A percentile compares a stretch with the other conserved stretches of the same genome.
These are phyloP conservation scores for Mycteria americana DNA, from an alignment of 2,797 vertebrate genomes.

Conservation along the genomic window DNA sequence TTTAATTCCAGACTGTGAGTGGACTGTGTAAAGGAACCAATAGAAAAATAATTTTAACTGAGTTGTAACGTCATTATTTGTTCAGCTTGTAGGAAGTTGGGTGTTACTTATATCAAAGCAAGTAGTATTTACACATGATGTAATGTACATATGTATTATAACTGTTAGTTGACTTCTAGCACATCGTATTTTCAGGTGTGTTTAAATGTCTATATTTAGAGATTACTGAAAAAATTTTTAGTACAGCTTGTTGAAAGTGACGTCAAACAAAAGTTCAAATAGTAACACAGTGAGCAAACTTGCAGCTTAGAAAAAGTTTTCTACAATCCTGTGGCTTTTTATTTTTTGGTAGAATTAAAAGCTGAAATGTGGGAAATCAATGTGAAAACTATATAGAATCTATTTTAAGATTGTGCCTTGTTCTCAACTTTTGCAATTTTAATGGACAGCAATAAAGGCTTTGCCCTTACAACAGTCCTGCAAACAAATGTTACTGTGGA, in stretches of 20 bases:
- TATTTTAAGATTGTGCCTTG: background rate
- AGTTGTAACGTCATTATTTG: background rate
- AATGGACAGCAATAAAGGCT: background rate
- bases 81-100: background rate
- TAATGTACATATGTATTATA: background rate
- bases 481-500: background rate
- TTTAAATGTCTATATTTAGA: background rate
- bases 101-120: background rate
- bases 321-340: background rate
- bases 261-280: background rate
- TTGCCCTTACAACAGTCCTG: background rate
- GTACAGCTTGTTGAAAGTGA: background rate
- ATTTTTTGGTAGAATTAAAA: background rate
- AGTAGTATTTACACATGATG: background rate
- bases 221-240: background rate
- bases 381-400: background rate
- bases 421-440: background rate
- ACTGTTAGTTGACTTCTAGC: background rate
- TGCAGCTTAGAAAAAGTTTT: background rate
- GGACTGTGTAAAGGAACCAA: background rate
- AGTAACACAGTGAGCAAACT: background rate
- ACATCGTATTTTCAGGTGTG: background rate
- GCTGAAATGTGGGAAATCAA: background rate
- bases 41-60: background rate
- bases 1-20: background rate